Percentiles rank a stretch among this genome's conserved stretches.
These are phyloP conservation scores for Entosphenus tridentatus DNA, from an alignment of 2,113 vertebrate species.

Conservation along the genomic window DNA sequence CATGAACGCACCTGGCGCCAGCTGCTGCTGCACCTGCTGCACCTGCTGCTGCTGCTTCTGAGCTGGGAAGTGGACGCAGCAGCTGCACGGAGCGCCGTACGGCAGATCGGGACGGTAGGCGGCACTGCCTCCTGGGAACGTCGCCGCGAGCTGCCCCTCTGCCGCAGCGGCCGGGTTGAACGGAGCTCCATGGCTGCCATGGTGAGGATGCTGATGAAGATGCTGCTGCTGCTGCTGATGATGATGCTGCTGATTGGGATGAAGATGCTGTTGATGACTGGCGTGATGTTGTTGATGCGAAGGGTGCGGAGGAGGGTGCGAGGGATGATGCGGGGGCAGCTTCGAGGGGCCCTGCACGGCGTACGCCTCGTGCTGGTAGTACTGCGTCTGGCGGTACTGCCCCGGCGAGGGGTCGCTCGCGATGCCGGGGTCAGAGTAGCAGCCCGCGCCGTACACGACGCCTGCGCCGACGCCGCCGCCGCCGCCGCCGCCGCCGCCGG, in stretches of 20 bases:
- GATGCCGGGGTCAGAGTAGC: too few species aligned
- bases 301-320: too few species aligned
- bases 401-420: too few species aligned
- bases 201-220: not conserved
- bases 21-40: not conserved
- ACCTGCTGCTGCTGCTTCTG: slow-evolving; percentile 4
- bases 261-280: too few species aligned
- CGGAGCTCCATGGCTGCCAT: not conserved
- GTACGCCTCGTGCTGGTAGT: too few species aligned
- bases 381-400: too few species aligned
- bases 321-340: too few species aligned
- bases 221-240: not conserved
- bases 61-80: not conserved
- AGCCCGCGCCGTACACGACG: too few species aligned
- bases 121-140: not conserved
- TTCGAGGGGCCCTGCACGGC: too few species aligned
- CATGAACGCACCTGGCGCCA: not conserved
- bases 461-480: too few species aligned
- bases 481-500: too few species aligned
- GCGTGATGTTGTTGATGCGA: too few species aligned
- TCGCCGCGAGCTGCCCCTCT: not conserved
- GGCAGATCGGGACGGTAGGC: not conserved
- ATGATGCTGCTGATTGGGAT: not conserved
- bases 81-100: not conserved
- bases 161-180: not conserved